A percentile compares a stretch with the other conserved stretches of the same genome.
Evolutionary conservation across 2,113 vertebrate genomes (phyloP).

Genomic region (Rhinopithecus roxellana): DNA sequence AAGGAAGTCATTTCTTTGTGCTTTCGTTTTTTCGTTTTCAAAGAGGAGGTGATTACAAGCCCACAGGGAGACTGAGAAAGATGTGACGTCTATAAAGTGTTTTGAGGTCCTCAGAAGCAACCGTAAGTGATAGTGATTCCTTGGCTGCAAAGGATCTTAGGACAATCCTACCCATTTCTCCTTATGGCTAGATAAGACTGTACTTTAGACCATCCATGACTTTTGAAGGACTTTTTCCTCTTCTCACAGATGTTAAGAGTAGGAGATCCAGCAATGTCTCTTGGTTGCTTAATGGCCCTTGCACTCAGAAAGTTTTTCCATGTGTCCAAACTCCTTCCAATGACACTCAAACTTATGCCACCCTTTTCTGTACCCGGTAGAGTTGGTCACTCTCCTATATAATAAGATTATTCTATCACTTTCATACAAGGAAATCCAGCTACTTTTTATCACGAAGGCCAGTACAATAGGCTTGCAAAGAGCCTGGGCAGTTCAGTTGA

Average conservation of each 20-base stretch:
- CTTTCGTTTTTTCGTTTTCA: background rate
- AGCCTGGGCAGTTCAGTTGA: background rate
- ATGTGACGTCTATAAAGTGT: background rate
- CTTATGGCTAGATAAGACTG: background rate
- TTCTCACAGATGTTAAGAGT: background rate
- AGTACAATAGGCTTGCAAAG: background rate
- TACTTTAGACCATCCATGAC: background rate
- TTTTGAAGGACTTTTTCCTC: background rate
- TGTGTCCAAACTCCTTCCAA: background rate
- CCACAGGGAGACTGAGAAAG: background rate
- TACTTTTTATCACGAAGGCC: background rate
- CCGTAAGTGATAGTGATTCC: background rate
- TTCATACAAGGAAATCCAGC: background rate
- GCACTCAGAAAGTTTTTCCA: background rate
- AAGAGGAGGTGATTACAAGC: background rate
- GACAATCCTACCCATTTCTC: background rate
- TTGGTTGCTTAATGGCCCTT: background rate
- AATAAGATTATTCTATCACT: background rate
- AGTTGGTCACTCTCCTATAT: background rate
- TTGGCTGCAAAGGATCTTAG: background rate
- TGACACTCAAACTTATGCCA: background rate
- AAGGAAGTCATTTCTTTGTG: background rate
- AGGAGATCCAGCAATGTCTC: background rate
- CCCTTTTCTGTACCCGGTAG: background rate
- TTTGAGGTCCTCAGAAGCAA: background rate